These are phyloP conservation scores for Poeciliopsis infans DNA, from an alignment of 2,797 vertebrate species.

Conservation along the genomic window DNA sequence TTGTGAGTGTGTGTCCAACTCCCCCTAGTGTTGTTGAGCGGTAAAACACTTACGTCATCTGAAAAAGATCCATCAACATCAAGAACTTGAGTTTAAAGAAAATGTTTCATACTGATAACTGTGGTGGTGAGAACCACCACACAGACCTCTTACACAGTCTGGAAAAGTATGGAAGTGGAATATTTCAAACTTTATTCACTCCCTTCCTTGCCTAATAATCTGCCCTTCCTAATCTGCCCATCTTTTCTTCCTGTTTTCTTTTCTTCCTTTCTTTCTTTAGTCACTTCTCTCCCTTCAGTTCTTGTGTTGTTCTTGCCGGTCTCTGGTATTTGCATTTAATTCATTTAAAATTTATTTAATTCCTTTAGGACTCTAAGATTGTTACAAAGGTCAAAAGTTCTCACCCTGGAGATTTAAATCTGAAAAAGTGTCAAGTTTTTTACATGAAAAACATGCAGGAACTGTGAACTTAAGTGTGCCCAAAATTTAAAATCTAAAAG, in stretches of 20 bases:
- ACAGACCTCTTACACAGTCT: neutral
- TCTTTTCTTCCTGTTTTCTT: neutral
- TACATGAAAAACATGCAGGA: neutral
- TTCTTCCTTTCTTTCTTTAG: neutral
- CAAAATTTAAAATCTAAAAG: neutral
- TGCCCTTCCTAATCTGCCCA: neutral
- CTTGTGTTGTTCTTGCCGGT: neutral
- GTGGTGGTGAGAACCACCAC: slow-evolving; percentile 3
- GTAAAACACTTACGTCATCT: slow-evolving; percentile 80
- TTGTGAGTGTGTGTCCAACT: slow-evolving; percentile 71
- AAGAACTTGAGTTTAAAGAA: slow-evolving; percentile 39
- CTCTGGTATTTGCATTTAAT: neutral
- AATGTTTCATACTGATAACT: slow-evolving; percentile 52
- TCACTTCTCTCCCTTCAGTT: neutral
- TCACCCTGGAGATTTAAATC: neutral
- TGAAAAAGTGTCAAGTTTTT: neutral
- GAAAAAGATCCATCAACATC: slow-evolving; percentile 44
- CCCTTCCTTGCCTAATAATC: neutral
- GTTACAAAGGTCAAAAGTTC: neutral
- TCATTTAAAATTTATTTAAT: neutral
- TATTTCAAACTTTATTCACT: neutral
- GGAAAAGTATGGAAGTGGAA: neutral
- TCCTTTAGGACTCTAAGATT: neutral
- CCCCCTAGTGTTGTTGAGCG: slow-evolving; percentile 78
- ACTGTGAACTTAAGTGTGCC: slow-evolving; percentile 34